Base-by-base conservation (phyloP, 2,888 invertebrate genomes). In the Drosophila testacea region DNA sequence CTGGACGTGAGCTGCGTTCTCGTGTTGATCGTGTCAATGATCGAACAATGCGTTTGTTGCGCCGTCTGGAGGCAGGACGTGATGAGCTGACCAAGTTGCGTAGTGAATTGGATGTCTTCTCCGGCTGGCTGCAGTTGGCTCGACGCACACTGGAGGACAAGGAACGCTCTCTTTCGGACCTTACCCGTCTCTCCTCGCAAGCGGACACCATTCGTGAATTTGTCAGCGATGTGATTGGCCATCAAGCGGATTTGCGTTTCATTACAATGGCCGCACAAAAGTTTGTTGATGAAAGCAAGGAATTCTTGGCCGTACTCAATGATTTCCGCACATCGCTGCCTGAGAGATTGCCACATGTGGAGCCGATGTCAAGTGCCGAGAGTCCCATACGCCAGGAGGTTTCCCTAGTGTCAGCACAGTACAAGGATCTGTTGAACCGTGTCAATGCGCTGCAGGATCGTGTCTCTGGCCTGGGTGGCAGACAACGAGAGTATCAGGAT, bases 261-360 rank as follows among this genome's bases (percentile, higher is more conserved):
- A 97, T 99, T 81, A 97, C 98, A 4, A 98, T 98, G 97, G 96
- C 98, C 1, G 98, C 98, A 1, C 98, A 98, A 93, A 98, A 98
- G 93, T 98, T 98, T 92, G 95, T 98, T 28, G 98, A 98, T 88
- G 98, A 98, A 93, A 97, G 98, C 92, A 98, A 98, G 94, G 97
- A 98, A 83, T 97, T 97, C 93, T 93, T 98, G 6, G 94, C 95
- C 16, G 94, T 96, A 41, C 94, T 98, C 38, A 98, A 98, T 93
- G 97, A 97, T 77, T 97, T 97, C 94, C 95, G 98, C 76, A 97
- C 97, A 0, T 94, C 96, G 16, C 92, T 98, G 22, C 97, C 97
- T 2, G 95, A 97, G 32, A 95, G 98, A 0, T 93, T 97, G 69
- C 95, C 97, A 0, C 96, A 97, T 92, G 94, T 97, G 59, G 94